A percentile compares a stretch with the other conserved stretches of the same genome.
Conservation (phyloP, 2,888 invertebrate species). For the Euspilapteryx auroguttella region DNA sequence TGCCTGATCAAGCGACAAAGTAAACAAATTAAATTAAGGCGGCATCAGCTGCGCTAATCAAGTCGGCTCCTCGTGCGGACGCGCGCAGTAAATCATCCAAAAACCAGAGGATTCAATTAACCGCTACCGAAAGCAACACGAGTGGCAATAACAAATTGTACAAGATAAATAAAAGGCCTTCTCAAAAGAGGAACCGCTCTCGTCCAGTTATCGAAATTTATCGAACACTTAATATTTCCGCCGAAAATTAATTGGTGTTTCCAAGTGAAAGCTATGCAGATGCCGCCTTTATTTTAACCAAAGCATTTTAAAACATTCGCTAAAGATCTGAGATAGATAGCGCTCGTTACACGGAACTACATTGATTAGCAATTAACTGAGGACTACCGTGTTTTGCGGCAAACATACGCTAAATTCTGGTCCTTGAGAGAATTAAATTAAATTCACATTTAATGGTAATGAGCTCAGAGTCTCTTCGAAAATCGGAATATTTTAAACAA, state of each 20-base stretch:
- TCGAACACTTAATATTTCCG: constrained; percentile 43
- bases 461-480: too few relatives aligned
- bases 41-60: constrained; percentile 29
- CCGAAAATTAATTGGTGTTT: constrained; percentile 42
- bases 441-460: too few relatives aligned
- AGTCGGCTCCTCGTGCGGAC: constrained; percentile 46
- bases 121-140: constrained; percentile 44
- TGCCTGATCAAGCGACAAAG: constrained; percentile 3
- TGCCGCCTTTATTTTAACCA: constrained; percentile 18
- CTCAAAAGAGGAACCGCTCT: constrained; percentile 37
- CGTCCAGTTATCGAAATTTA: constrained; percentile 42
- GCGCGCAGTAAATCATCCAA: constrained; percentile 35
- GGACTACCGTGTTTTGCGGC: too few relatives aligned
- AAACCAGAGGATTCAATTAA: constrained; percentile 59
- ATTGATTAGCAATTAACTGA: too few relatives aligned
- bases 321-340: too few relatives aligned
- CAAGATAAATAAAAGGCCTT: constrained; percentile 51
- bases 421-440: too few relatives aligned
- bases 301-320: too few relatives aligned
- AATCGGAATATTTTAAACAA: too few relatives aligned
- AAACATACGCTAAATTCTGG: too few relatives aligned
- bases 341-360: too few relatives aligned
- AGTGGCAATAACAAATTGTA: constrained; percentile 58
- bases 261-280: constrained; percentile 37
- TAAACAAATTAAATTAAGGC: not conserved